A percentile compares a stretch with the other conserved stretches of the same genome.
phyloP scores from a whole-genome alignment of 2,797 vertebrate species.

The Scolopax bukidnonensis region DNA sequence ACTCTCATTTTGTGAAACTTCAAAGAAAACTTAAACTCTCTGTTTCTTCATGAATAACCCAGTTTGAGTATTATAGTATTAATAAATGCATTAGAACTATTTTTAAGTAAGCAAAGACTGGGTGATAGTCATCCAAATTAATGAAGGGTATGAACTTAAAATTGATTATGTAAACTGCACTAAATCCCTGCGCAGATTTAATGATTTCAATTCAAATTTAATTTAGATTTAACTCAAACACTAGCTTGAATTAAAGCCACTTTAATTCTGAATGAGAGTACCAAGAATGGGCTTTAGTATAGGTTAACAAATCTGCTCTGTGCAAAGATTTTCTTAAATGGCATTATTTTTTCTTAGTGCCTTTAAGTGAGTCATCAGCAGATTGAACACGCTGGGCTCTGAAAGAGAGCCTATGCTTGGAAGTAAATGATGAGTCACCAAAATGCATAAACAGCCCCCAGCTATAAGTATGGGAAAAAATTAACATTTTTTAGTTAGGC shows the following conservation, averaged over 20 bases:
- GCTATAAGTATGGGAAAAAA: background rate
- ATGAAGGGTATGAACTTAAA: conserved; percentile 69
- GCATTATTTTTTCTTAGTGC: background rate
- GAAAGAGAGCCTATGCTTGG: background rate
- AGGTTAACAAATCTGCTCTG: conserved; percentile 47
- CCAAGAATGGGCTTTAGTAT: conserved; percentile 12
- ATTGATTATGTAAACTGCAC: conserved; percentile 70
- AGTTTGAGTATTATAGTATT: conserved; percentile 51
- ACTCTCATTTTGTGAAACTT: conserved; percentile 34
- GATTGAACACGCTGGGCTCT: background rate
- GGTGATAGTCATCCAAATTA: conserved; percentile 66
- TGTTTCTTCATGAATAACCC: conserved; percentile 52
- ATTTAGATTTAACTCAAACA: conserved; percentile 71
- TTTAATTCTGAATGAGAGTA: conserved; percentile 54
- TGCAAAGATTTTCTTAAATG: conserved; percentile 51
- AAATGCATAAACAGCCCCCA: conserved; percentile 6
- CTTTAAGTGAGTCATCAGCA: background rate
- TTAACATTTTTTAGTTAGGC: background rate
- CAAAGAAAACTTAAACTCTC: conserved; percentile 30
- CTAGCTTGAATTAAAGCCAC: conserved; percentile 61
- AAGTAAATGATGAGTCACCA: conserved; percentile 15
- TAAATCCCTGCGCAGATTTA: conserved; percentile 58
- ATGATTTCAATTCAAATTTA: conserved; percentile 75
- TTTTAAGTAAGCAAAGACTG: conserved; percentile 70
- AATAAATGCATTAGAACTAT: conserved; percentile 68